Percentiles rank a stretch among this genome's conserved stretches.
These are phyloP conservation scores for Cerceris rybyensis DNA, from an alignment of 2,888 invertebrate species.

Conservation along the genomic window DNA sequence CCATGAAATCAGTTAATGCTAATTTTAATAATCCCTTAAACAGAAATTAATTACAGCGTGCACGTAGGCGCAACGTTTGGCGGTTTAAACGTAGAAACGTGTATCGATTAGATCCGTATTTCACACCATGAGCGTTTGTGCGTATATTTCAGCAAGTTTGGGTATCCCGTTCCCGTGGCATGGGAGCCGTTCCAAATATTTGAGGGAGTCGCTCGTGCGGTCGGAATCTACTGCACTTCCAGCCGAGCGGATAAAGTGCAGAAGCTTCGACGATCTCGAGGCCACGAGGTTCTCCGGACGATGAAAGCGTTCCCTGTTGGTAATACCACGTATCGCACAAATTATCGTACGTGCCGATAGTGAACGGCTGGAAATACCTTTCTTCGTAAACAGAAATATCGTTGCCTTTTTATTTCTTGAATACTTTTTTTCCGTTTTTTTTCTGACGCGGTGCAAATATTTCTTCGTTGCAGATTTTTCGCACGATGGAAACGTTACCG, in stretches of 20 bases:
- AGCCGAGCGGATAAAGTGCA: constrained; percentile 31
- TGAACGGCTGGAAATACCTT: too few species aligned
- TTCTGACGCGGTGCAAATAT: too few species aligned
- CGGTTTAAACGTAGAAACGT: constrained; percentile 34
- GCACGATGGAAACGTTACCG: too few species aligned
- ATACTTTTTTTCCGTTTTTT: too few species aligned
- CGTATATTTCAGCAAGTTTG: constrained; percentile 45
- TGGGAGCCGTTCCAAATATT: constrained; percentile 55
- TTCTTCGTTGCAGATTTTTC: too few species aligned
- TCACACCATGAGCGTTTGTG: constrained; percentile 27
- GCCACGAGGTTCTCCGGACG: constrained; percentile 12
- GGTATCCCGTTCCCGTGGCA: constrained; percentile 42
- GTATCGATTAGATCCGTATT: constrained; percentile 29
- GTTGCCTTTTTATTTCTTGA: not conserved
- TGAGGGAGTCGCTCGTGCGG: constrained; percentile 47
- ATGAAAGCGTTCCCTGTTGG: not conserved
- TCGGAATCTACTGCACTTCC: constrained; percentile 43
- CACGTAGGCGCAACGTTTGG: constrained; percentile 25
- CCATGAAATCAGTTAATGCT: too few species aligned
- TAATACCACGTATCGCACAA: not conserved
- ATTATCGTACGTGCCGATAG: constrained; percentile 7
- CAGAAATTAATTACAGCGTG: constrained; percentile 32
- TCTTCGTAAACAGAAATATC: not conserved
- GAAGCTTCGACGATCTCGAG: constrained; percentile 12
- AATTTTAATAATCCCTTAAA: not conserved